Conservation (phyloP, 2,113 vertebrate species). For the rabbit (Oryctolagus cuniculus) region mOryCun1.1 NC_091434.1:99340001-99340500, state of each 20-base stretch:
- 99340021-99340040: not conserved
- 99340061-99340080: too few relatives aligned
- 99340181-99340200: not conserved
- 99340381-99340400: not conserved
- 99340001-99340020: not conserved
- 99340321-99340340: not conserved
- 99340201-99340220: not conserved
- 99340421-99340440: not conserved
- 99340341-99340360: not conserved
- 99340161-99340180: too few relatives aligned
- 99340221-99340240: conserved; percentile 8
- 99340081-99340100: too few relatives aligned
- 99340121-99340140: too few relatives aligned
- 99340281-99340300: not conserved
- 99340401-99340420: not conserved
- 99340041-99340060: too few relatives aligned
- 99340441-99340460: not conserved
- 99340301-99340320: not conserved
- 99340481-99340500: too few relatives aligned
- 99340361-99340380: too few relatives aligned
- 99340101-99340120: too few relatives aligned
- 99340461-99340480: not conserved
- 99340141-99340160: not conserved
- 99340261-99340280: not conserved
- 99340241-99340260: not conserved